Evolutionary conservation across 2,888 invertebrate genomes (phyloP), one percentile per base, ranked within the genome.

Genomic region (Drosophila macrothrix): DNA sequence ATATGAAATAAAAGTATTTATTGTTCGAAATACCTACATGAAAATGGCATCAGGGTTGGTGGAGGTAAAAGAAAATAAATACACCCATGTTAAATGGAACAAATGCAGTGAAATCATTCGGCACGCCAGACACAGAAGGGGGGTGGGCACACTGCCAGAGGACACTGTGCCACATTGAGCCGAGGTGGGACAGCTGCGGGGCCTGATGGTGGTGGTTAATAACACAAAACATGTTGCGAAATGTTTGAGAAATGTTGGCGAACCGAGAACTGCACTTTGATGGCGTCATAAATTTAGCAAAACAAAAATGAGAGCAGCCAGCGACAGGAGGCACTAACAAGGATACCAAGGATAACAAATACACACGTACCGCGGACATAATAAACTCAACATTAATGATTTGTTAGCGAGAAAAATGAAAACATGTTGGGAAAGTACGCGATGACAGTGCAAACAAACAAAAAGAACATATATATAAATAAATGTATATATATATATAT

Each of bases 211-310:
- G 46, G 39, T 53, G 55, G 37, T 64, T 77, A 77, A 56, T 73
- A 88, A 82, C 69, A 75, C 60, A 76, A 81, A 88, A 84, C 82
- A 88, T 70, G 66, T 66, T 88, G 88, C 88, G 83, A 85, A 88
- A 88, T 82, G 76, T 75, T 76, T 67, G 56, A 73, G 67, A 80
- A 61, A 63, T 70, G 69, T 72, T 61, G n/a, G 43, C 54, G 68
- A 41, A 49, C 59, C 68, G 37, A 68, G 65, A 85, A 84, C 72
- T 85, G 87, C 84, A 88, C 62, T 81, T 76, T 77, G 89, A 84
- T 84, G 87, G 84, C 75, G 72, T 79, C 84, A 85, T 88, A 85
- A 88, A 85, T 88, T 71, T 67, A 75, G 61, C 72, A 49, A 56
- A 46, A 16, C 56, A 49, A 54, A 75, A 74, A 69, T 62, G 67